Evolutionary conservation across 2,888 invertebrate species (phyloP).

Genomic region (Rapana venosa): DNA sequence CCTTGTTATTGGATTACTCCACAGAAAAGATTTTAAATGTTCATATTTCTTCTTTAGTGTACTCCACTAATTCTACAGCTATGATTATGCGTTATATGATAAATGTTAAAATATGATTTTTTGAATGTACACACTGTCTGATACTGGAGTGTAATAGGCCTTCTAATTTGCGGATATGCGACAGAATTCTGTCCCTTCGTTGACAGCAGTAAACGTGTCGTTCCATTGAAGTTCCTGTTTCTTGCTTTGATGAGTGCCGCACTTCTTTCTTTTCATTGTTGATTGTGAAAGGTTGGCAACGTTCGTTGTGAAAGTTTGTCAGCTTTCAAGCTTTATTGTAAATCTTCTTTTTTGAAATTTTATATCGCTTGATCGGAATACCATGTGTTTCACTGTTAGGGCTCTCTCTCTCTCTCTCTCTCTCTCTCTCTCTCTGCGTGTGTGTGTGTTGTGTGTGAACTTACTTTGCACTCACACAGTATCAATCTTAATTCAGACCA

Average conservation of each 20-base stretch:
- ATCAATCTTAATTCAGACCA: too few relatives aligned
- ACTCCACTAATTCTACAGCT: too few relatives aligned
- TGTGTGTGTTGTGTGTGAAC: too few relatives aligned
- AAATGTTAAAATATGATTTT: neutral
- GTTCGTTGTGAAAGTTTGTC: neutral
- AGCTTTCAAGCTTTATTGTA: neutral
- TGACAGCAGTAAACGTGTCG: constrained; percentile 31
- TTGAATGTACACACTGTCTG: neutral
- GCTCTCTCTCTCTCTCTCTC: too few relatives aligned
- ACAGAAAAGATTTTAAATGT: too few relatives aligned
- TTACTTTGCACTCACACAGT: too few relatives aligned
- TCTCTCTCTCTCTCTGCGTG: too few relatives aligned
- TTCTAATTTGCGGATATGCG: neutral
- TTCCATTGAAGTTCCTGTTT: constrained; percentile 3
- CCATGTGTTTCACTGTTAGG: too few relatives aligned
- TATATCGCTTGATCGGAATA: too few relatives aligned
- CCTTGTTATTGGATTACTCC: too few relatives aligned
- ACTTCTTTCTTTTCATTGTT: neutral
- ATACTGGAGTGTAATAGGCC: constrained; percentile 9
- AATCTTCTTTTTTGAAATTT: neutral
- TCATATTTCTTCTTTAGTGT: too few relatives aligned
- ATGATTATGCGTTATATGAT: too few relatives aligned
- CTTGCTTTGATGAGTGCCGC: neutral
- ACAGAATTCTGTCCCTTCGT: constrained; percentile 23
- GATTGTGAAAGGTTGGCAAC: neutral